Percentiles rank a stretch among this genome's conserved stretches.
Evolutionary conservation across 2,888 invertebrate species (phyloP).

Genomic region (Drosophila stalkeri): DNA sequence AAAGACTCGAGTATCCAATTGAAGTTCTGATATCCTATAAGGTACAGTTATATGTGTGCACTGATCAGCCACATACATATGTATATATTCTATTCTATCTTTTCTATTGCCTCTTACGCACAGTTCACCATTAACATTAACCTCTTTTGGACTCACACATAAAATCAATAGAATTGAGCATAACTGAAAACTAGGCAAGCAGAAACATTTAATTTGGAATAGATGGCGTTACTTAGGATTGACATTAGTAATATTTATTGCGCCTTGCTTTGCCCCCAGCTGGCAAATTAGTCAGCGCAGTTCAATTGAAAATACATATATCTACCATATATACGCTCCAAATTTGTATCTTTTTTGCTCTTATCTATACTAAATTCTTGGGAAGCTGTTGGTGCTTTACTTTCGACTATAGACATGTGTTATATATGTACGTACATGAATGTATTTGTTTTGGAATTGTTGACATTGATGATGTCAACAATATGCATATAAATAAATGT

Average conservation of each 20-base stretch:
- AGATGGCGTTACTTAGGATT: conserved; percentile 10
- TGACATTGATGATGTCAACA: conserved; percentile 40
- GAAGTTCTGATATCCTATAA: too few species aligned
- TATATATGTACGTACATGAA: neutral
- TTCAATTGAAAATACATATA: conserved; percentile 9
- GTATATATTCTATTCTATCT: neutral
- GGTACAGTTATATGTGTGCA: too few species aligned
- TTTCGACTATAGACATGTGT: conserved; percentile 12
- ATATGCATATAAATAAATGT: conserved; percentile 5
- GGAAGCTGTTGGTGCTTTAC: conserved; percentile 33
- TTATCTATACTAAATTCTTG: conserved; percentile 41
- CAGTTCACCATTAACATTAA: neutral
- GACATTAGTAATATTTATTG: conserved; percentile 11
- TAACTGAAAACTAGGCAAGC: conserved; percentile 14
- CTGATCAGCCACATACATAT: neutral
- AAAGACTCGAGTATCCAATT: too few species aligned
- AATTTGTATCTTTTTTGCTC: conserved; percentile 16
- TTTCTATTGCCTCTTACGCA: neutral
- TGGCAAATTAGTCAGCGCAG: conserved; percentile 12
- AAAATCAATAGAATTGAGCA: neutral
- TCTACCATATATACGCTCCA: neutral
- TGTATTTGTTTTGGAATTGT: conserved; percentile 20
- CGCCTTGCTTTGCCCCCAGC: neutral
- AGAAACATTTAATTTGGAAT: conserved; percentile 8
- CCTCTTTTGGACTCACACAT: neutral